Evolutionary conservation across 2,797 vertebrate species (phyloP).

Genomic region (Smutsia temminckii): DNA sequence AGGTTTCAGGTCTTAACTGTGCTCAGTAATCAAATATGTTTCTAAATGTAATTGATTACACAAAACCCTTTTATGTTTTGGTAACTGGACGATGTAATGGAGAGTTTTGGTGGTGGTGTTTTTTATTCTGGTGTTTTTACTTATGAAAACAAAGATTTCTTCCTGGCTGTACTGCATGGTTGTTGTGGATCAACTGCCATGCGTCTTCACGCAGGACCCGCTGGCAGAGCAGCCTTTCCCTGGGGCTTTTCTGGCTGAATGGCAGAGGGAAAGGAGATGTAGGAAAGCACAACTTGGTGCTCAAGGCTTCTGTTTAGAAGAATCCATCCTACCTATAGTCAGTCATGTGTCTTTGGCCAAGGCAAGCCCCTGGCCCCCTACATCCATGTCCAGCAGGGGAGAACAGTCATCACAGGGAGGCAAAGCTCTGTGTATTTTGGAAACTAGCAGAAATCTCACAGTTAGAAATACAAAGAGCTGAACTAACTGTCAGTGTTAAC

Average conservation of each 20-base stretch:
- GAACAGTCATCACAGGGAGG: background rate
- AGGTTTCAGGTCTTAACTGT: background rate
- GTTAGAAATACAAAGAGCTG: background rate
- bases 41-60: background rate
- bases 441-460: background rate
- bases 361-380: background rate
- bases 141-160: background rate
- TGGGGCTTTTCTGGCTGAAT: background rate
- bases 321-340: background rate
- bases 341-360: background rate
- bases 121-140: background rate
- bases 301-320: background rate
- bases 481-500: background rate
- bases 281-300: no score
- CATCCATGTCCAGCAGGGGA: background rate
- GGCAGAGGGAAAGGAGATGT: background rate
- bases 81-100: background rate
- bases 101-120: background rate
- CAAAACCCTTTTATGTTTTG: background rate
- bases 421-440: background rate
- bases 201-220: background rate
- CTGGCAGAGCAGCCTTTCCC: background rate
- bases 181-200: accelerated
- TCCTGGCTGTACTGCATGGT: background rate
- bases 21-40: background rate